A percentile compares a stretch with the other conserved stretches of the same genome.
Conservation (phyloP, 2,888 invertebrate species). For the Mantis religiosa region DNA sequence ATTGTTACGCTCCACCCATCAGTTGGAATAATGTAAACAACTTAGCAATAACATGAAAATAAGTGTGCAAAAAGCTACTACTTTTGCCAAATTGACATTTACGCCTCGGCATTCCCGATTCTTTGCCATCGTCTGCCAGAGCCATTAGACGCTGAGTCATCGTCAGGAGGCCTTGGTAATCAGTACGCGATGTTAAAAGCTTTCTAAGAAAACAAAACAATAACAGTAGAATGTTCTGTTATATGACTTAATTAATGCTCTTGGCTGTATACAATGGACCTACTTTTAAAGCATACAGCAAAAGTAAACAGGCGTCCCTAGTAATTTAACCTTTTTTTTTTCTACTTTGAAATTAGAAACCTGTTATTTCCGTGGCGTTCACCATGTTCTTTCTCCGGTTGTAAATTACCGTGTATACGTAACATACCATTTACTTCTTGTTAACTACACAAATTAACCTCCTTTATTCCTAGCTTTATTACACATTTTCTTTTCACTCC, state of each 20-base stretch:
- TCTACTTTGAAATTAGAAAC: neutral
- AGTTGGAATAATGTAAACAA: no score
- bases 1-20: no score
- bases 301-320: neutral
- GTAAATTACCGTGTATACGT: neutral
- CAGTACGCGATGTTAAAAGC: neutral
- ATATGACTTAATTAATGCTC: neutral
- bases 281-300: neutral
- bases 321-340: neutral
- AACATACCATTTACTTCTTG: neutral
- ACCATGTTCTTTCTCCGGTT: neutral
- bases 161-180: neutral
- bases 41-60: no score
- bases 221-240: neutral
- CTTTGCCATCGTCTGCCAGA: no score
- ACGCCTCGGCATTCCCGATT: no score
- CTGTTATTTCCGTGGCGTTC: neutral
- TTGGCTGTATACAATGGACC: neutral
- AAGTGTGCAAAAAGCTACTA: no score
- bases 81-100: no score
- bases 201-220: neutral
- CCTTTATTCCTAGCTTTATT: neutral
- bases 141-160: no score
- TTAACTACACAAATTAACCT: neutral
- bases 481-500: neutral